Evolutionary conservation across 2,797 vertebrate species (phyloP).

Genomic region (Sciaenops ocellatus): DNA sequence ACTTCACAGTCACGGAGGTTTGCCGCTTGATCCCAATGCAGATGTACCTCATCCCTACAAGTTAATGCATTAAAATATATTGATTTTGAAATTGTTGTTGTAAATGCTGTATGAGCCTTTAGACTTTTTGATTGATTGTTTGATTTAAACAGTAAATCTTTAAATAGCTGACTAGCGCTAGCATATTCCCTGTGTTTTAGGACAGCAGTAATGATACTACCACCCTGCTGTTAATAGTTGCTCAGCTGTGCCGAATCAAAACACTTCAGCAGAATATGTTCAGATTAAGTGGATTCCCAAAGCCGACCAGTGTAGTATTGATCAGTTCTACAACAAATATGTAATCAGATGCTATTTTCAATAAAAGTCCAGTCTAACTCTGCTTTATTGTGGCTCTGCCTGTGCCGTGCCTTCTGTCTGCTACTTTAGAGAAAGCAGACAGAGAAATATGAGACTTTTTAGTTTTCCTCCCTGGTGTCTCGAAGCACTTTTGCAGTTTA

Average conservation of each 20-base stretch:
- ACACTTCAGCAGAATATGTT: constrained; percentile 20
- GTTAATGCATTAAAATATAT: too few species aligned
- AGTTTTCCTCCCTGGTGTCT: constrained; percentile 45
- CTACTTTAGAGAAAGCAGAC: background rate
- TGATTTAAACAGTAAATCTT: background rate
- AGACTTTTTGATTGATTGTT: too few species aligned
- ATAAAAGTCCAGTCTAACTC: constrained; percentile 3
- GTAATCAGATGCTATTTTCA: constrained; percentile 13
- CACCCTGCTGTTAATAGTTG: background rate
- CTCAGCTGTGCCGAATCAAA: background rate
- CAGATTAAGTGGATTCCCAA: constrained; percentile 13
- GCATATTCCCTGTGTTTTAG: background rate
- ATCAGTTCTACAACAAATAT: constrained; percentile 14
- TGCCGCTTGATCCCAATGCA: too few species aligned
- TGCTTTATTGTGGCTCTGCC: background rate
- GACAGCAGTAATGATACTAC: background rate
- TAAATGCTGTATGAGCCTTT: background rate
- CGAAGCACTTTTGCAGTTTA: constrained; percentile 45
- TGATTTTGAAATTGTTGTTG: background rate
- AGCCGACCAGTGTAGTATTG: background rate
- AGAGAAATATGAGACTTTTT: constrained; percentile 36
- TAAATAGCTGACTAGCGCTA: background rate
- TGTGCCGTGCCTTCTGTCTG: background rate
- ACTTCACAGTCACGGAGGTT: too few species aligned
- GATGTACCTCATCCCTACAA: too few species aligned